Conservation (phyloP, 2,113 vertebrate species). For the Neomonachus schauinslandi region DNA sequence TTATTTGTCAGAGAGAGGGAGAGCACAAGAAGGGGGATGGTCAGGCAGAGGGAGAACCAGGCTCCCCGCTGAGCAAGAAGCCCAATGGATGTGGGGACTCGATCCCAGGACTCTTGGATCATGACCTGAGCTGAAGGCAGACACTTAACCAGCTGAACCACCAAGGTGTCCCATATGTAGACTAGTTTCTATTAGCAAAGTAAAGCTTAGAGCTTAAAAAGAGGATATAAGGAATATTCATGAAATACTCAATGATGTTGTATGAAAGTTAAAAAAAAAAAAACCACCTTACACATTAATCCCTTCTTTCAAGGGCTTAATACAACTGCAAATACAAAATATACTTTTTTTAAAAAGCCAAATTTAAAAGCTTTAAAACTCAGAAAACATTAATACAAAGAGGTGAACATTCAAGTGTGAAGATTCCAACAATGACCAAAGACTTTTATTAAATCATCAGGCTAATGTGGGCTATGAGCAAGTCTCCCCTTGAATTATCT, state of each 20-base stretch:
- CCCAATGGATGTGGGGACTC: too few relatives aligned
- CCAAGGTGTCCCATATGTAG: not conserved
- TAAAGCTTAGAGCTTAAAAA: not conserved
- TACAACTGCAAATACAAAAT: not conserved
- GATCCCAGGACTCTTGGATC: too few relatives aligned
- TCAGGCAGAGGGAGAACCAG: too few relatives aligned
- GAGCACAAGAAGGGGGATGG: too few relatives aligned
- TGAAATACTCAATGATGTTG: not conserved
- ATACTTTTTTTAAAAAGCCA: not conserved
- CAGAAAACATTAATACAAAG: not conserved
- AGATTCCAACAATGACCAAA: not conserved
- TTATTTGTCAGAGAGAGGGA: too few relatives aligned
- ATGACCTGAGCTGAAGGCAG: too few relatives aligned
- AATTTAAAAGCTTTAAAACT: constrained; percentile 8
- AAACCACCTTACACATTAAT: not conserved
- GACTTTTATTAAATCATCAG: not conserved
- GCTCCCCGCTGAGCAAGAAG: too few relatives aligned
- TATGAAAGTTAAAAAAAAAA: not conserved
- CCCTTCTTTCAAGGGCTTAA: not conserved
- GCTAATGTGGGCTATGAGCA: not conserved
- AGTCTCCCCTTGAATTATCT: not conserved
- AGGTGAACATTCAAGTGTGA: not conserved
- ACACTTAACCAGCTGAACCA: not conserved
- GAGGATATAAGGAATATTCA: not conserved
- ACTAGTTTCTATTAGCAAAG: not conserved